phyloP scores from a whole-genome alignment of 1,140 invertebrate species.

The Apis laboriosa region DNA sequence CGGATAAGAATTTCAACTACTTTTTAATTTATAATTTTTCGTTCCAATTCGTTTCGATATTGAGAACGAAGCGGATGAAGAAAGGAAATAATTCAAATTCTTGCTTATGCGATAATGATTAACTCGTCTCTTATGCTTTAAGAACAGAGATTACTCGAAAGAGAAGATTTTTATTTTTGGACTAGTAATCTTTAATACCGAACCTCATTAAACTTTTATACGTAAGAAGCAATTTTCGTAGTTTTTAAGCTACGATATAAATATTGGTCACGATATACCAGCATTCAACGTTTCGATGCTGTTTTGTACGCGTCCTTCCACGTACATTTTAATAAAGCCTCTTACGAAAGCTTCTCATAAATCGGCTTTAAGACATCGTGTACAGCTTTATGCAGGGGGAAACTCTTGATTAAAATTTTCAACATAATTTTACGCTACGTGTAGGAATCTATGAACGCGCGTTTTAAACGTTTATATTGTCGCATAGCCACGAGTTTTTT shows the following conservation, averaged over 20 bases:
- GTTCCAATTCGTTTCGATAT: no score
- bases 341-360: neutral
- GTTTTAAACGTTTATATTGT: neutral
- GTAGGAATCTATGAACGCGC: neutral
- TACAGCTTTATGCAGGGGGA: neutral
- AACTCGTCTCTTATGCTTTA: no score
- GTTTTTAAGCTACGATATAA: neutral
- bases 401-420: neutral
- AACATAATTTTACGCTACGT: neutral
- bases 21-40: conserved; percentile 38
- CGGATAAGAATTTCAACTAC: conserved; percentile 29
- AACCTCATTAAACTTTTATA: no score
- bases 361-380: neutral
- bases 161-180: no score
- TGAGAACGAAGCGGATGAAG: neutral
- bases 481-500: neutral
- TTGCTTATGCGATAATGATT: neutral
- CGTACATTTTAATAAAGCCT: neutral
- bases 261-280: neutral
- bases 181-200: no score
- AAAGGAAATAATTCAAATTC: neutral
- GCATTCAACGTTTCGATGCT: neutral
- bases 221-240: neutral
- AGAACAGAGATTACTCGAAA: no score
- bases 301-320: neutral